Conservation (phyloP, 37 sponge, comb jelly and placozoan genomes). For the Theonella swinhoei region DNA sequence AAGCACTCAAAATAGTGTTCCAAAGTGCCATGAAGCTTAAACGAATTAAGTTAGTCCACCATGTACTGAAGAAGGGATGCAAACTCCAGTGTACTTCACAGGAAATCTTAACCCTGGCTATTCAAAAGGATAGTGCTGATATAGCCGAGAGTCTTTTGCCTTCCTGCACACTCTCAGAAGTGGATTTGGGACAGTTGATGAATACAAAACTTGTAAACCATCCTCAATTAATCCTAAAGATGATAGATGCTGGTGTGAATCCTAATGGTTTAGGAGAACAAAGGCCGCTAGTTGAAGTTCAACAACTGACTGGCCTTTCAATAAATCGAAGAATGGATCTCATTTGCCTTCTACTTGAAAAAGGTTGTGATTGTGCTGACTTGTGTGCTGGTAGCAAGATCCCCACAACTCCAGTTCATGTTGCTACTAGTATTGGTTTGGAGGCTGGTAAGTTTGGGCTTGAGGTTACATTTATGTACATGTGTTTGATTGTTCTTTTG, state of each 20-base stretch:
- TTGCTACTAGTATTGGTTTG: conserved; percentile 52
- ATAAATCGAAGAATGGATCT: background rate
- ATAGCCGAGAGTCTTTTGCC: background rate
- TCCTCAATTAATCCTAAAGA: conserved; percentile 13
- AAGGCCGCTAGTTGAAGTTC: conserved; percentile 5
- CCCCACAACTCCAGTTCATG: conserved; percentile 52
- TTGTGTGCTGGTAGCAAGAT: conserved; percentile 15
- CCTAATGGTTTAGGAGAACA: conserved; percentile 11
- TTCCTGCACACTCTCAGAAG: background rate
- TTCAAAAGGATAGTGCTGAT: conserved; percentile 13
- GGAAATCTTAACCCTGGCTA: background rate
- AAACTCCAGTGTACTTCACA: background rate
- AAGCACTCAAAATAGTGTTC: background rate
- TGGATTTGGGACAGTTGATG: conserved; percentile 27
- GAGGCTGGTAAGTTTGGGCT: conserved; percentile 58
- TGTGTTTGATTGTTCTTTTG: background rate
- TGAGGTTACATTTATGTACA: background rate
- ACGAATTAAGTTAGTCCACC: background rate
- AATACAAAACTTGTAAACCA: background rate
- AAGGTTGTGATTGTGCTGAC: conserved; percentile 19
- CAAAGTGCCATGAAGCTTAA: background rate
- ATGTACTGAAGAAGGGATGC: background rate
- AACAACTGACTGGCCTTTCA: background rate
- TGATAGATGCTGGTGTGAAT: conserved; percentile 12
- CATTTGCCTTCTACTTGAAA: conserved; percentile 22